Conservation (phyloP, 2,888 invertebrate species). For the Drosophila quinaria region DNA sequence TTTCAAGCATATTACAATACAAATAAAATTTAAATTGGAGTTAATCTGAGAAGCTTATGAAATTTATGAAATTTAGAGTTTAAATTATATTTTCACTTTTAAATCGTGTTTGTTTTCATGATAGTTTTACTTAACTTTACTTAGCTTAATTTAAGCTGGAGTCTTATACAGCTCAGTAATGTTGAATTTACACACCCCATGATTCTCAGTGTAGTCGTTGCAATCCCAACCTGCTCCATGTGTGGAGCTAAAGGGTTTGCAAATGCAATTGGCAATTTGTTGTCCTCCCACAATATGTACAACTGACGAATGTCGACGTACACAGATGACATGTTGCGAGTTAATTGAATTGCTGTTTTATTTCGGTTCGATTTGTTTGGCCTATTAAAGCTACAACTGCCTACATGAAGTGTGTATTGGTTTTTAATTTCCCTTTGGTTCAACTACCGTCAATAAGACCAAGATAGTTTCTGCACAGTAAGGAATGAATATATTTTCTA, state of each 20-base stretch:
- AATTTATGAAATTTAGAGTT: background rate
- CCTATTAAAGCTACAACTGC: constrained; percentile 20
- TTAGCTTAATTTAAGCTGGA: background rate
- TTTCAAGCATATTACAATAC: background rate
- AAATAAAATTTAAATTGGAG: background rate
- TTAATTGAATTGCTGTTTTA: constrained; percentile 67
- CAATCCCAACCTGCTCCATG: background rate
- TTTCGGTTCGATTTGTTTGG: constrained; percentile 38
- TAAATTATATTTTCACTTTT: background rate
- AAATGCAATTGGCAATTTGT: constrained; percentile 36
- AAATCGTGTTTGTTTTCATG: background rate
- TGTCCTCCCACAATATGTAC: constrained; percentile 18
- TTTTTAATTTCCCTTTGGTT: constrained; percentile 51
- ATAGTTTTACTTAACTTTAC: background rate
- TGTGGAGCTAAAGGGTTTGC: constrained; percentile 13
- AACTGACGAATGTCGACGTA: constrained; percentile 24
- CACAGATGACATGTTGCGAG: constrained; percentile 46
- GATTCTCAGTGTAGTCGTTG: background rate
- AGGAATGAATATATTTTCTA: too few species aligned
- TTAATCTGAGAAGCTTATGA: background rate
- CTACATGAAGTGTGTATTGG: constrained; percentile 27
- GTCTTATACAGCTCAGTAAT: background rate
- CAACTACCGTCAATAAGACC: background rate
- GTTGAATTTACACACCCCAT: background rate
- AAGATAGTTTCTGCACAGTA: background rate